Evolutionary conservation across 2,113 vertebrate genomes (phyloP).

Genomic region (Spermophilus dauricus): DNA sequence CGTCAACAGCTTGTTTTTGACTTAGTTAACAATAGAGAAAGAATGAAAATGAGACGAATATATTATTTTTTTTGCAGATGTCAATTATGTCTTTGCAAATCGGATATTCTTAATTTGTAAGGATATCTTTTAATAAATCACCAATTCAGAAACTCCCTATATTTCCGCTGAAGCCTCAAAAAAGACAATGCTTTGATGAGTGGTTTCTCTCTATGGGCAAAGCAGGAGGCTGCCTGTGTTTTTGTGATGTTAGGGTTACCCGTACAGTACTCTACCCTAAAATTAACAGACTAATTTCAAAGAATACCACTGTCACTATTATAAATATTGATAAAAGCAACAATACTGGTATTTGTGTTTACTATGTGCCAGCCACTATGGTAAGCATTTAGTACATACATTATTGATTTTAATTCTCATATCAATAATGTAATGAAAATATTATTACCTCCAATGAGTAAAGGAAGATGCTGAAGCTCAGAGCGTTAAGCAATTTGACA

Average conservation of each 20-base stretch:
- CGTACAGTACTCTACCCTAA: neutral
- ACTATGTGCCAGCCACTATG: neutral
- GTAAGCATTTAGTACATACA: neutral
- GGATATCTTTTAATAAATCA: neutral
- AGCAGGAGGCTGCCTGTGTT: neutral
- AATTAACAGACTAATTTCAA: neutral
- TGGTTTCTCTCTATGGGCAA: neutral
- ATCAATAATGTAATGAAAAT: too few species aligned
- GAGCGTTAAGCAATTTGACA: neutral
- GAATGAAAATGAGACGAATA: neutral
- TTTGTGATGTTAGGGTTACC: neutral
- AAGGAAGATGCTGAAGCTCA: neutral
- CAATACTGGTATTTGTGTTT: neutral
- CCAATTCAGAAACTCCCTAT: neutral
- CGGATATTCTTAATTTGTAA: neutral
- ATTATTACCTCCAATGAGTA: neutral
- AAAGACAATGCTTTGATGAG: neutral
- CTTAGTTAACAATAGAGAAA: neutral
- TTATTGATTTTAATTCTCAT: neutral
- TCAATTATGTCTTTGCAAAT: neutral
- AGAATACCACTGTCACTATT: neutral
- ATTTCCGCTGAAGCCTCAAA: neutral
- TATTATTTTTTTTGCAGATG: neutral
- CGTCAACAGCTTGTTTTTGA: neutral
- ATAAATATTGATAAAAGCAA: neutral